These are phyloP conservation scores for Sicus ferrugineus DNA, from an alignment of 2,888 invertebrate genomes.

Conservation along the genomic window DNA sequence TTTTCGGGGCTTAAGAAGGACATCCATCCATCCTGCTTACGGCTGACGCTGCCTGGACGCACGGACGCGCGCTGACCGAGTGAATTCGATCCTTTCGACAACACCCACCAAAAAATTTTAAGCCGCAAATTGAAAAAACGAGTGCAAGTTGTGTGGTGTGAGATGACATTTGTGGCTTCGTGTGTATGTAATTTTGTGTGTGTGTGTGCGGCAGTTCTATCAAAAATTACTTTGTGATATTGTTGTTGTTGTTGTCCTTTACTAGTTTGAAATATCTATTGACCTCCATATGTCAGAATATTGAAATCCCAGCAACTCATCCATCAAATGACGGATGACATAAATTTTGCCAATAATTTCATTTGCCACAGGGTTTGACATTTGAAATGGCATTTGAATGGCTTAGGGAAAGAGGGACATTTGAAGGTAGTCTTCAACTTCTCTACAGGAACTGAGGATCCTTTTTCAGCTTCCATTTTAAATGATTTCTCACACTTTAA, in stretches of 20 bases:
- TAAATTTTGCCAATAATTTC: slow-evolving; percentile 20
- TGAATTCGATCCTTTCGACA: slow-evolving; percentile 29
- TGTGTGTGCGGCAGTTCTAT: slow-evolving; percentile 5
- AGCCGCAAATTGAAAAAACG: neutral
- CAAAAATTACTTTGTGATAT: neutral
- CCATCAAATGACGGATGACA: slow-evolving; percentile 16
- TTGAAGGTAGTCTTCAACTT: too few relatives aligned
- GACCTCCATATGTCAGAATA: neutral
- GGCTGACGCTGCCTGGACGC: neutral
- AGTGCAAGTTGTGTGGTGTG: neutral
- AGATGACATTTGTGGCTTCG: neutral
- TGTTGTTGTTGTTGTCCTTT: too few relatives aligned
- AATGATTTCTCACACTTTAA: too few relatives aligned
- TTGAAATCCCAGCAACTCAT: slow-evolving; percentile 17
- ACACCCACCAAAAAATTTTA: slow-evolving; percentile 20
- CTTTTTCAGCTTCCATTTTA: too few relatives aligned
- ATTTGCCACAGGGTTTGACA: neutral
- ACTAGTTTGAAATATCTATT: neutral
- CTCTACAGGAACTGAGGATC: too few relatives aligned
- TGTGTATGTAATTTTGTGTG: neutral
- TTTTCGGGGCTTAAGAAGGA: slow-evolving; percentile 27
- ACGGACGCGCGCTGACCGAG: neutral
- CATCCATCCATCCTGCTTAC: too few relatives aligned
- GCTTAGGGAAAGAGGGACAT: neutral
- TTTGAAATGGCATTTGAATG: slow-evolving; percentile 1